phyloP scores from a whole-genome alignment of 92 coral and sea anemone genomes.

The Heliopora coerulea region DNA sequence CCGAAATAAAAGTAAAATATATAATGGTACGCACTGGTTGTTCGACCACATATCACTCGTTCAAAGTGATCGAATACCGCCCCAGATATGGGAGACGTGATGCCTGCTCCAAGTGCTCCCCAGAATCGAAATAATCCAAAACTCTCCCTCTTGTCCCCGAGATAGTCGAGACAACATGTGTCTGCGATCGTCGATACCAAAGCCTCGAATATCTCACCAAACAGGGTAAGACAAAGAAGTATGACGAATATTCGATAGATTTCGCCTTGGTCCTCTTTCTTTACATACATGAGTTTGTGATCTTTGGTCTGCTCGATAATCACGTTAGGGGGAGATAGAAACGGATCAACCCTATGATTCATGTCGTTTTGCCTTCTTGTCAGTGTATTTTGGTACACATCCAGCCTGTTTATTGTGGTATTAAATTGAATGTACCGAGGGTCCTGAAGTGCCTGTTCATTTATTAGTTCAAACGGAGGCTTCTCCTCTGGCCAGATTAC shows the following conservation, averaged over 20 bases:
- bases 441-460: no score
- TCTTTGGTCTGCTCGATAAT: constrained; percentile 1
- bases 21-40: constrained; percentile 34
- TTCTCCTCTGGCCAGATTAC: background rate
- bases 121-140: constrained; percentile 57
- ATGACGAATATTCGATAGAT: constrained; percentile 49
- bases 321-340: constrained; percentile 24
- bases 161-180: constrained; percentile 61
- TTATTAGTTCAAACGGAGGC: background rate
- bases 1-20: constrained; percentile 64
- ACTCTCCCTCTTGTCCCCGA: constrained; percentile 51
- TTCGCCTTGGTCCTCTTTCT: constrained; percentile 53
- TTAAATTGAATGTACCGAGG: background rate
- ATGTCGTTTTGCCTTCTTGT: background rate
- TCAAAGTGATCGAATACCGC: constrained; percentile 47
- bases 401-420: background rate
- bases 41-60: constrained; percentile 38
- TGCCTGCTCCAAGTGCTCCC: constrained; percentile 60
- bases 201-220: constrained; percentile 66
- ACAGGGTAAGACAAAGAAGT: constrained; percentile 50
- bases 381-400: background rate
- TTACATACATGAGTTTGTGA: constrained; percentile 40
- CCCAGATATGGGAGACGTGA: constrained; percentile 51
- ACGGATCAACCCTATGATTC: constrained; percentile 21
- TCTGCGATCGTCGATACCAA: constrained; percentile 65